A percentile compares a stretch with the other conserved stretches of the same genome.
Evolutionary conservation across 2,888 invertebrate species (phyloP).

Genomic region (Keiferia lycopersicella): DNA sequence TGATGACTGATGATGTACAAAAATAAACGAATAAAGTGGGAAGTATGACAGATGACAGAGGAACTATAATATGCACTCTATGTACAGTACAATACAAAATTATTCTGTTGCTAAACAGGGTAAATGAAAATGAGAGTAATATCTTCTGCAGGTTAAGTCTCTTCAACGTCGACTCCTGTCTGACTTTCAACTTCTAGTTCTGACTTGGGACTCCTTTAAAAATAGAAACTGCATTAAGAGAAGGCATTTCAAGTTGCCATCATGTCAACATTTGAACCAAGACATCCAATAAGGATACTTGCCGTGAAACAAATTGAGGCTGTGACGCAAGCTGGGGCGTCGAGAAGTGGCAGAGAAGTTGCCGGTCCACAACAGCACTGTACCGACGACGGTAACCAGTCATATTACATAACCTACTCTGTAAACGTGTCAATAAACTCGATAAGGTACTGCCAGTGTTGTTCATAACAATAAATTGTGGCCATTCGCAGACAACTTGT

Average conservation of each 20-base stretch:
- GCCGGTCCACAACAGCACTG: not conserved
- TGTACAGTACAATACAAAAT: too few species aligned
- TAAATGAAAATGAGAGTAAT: too few species aligned
- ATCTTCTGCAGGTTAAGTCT: too few species aligned
- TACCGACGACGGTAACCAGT: not conserved
- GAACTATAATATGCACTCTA: too few species aligned
- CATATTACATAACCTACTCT: conserved; percentile 41
- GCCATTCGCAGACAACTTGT: conserved; percentile 31
- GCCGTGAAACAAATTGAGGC: conserved; percentile 20
- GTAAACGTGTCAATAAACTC: conserved; percentile 47
- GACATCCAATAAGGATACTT: not conserved
- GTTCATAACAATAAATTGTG: conserved; percentile 40
- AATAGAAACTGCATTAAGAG: not conserved
- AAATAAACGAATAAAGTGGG: not conserved
- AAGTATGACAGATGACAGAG: too few species aligned
- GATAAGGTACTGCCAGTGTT: conserved; percentile 40
- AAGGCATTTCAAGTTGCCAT: not conserved
- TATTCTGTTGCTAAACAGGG: too few species aligned
- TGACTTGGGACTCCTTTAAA: not conserved
- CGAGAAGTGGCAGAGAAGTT: conserved; percentile 26
- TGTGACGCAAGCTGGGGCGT: conserved; percentile 37
- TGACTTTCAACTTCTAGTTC: not conserved
- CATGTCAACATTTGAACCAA: not conserved
- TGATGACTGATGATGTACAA: not conserved
- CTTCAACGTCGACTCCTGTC: too few species aligned